These are phyloP conservation scores for Pholis gunnellus DNA, from an alignment of 2,113 vertebrate genomes.

Conservation along the genomic window DNA sequence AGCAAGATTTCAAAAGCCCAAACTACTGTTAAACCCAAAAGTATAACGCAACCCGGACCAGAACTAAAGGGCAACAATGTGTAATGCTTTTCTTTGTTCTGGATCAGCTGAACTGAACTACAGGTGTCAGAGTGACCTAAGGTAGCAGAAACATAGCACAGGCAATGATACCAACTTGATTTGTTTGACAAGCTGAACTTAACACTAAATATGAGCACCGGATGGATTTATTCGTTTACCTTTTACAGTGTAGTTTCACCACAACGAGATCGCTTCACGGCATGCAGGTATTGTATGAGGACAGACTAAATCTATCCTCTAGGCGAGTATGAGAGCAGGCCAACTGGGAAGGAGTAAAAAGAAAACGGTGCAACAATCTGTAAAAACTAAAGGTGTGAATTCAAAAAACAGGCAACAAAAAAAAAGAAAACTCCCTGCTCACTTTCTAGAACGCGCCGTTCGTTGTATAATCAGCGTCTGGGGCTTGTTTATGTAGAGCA, in stretches of 20 bases:
- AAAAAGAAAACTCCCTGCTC: neutral
- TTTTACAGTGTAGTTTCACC: neutral
- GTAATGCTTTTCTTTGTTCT: neutral
- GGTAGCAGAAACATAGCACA: neutral
- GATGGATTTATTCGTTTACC: neutral
- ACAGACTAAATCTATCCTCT: neutral
- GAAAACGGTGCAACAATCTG: conserved; percentile 8
- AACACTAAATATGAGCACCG: neutral
- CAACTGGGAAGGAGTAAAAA: neutral
- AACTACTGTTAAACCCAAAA: too few species aligned
- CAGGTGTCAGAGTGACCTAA: neutral
- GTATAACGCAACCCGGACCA: neutral
- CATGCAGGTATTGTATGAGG: neutral
- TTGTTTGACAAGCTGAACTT: neutral
- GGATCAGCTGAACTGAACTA: neutral
- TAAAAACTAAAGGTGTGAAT: conserved; percentile 1
- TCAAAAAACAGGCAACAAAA: conserved; percentile 16
- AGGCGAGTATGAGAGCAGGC: neutral
- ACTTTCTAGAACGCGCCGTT: conserved; percentile 5
- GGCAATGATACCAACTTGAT: neutral
- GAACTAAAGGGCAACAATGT: neutral
- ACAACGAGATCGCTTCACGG: neutral
- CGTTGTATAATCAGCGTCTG: conserved; percentile 44
- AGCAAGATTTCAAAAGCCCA: too few species aligned
- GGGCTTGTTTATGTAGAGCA: conserved; percentile 53